These are phyloP conservation scores for Pelosia muscerda DNA, from an alignment of 2,888 invertebrate species.

Conservation along the genomic window DNA sequence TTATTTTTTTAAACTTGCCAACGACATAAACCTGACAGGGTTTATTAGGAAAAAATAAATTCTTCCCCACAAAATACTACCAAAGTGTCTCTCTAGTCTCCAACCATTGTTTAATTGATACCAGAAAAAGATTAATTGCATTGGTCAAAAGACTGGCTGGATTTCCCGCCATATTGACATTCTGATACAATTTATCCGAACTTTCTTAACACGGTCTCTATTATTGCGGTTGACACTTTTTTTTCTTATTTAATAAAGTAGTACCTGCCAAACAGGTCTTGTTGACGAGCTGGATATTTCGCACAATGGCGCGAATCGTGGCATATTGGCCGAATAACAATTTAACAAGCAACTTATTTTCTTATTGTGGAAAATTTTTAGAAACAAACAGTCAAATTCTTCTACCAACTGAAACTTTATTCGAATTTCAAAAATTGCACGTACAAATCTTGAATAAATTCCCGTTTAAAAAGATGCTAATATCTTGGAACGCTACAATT, in stretches of 20 bases:
- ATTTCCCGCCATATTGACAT: not conserved
- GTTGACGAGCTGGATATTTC: not conserved
- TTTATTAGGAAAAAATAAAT: too few species aligned
- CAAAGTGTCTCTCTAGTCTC: not conserved
- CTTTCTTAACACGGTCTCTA: not conserved
- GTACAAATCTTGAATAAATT: not conserved
- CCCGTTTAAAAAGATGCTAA: not conserved
- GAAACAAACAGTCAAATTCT: not conserved
- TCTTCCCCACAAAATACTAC: too few species aligned
- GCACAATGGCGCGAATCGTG: constrained; percentile 2
- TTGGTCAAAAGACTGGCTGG: not conserved
- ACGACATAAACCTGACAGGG: too few species aligned
- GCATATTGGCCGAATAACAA: not conserved
- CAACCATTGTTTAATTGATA: not conserved
- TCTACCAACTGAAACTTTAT: not conserved
- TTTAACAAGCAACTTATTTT: not conserved
- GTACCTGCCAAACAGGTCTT: not conserved
- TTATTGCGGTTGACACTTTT: not conserved
- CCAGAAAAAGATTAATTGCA: not conserved
- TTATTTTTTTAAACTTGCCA: too few species aligned
- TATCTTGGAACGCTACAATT: constrained; percentile 3
- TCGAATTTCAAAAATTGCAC: not conserved
- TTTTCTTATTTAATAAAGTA: not conserved
- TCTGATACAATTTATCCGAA: not conserved
- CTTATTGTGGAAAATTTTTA: not conserved